These are phyloP conservation scores for Condylostylus longicornis DNA, from an alignment of 1,140 invertebrate genomes.

Conservation along the genomic window DNA sequence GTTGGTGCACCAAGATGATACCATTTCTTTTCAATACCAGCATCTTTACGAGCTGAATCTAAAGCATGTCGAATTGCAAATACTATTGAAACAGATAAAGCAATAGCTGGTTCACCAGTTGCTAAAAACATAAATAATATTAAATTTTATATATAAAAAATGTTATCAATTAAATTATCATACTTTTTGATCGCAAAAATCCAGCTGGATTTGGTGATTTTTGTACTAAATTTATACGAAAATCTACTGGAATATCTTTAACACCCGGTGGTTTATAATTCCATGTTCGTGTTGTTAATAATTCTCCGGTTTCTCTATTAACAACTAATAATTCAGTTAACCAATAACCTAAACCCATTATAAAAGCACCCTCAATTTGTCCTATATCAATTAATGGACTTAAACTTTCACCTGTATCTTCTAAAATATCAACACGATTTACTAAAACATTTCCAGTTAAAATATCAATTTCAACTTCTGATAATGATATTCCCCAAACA, in stretches of 20 bases:
- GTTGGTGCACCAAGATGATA: conserved; percentile 34
- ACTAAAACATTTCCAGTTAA: conserved; percentile 51
- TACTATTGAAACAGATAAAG: conserved; percentile 45
- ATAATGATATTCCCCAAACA: conserved; percentile 41
- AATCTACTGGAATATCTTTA: conserved; percentile 70
- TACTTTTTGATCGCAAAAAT: conserved; percentile 68
- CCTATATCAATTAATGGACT: conserved; percentile 69
- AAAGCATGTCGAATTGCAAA: conserved; percentile 60
- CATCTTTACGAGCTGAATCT: conserved; percentile 44
- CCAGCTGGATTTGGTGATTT: conserved; percentile 54
- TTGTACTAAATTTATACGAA: conserved; percentile 56
- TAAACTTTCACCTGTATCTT: conserved; percentile 56
- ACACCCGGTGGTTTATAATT: conserved; percentile 66
- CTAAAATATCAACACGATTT: conserved; percentile 50
- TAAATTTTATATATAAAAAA: conserved; percentile 7
- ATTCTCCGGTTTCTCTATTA: conserved; percentile 45
- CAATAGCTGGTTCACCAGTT: conserved; percentile 64
- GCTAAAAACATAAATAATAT: conserved; percentile 34
- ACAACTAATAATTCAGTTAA: conserved; percentile 53
- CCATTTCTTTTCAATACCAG: conserved; percentile 35
- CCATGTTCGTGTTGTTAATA: conserved; percentile 61
- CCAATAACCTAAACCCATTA: conserved; percentile 74
- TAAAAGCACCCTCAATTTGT: conserved; percentile 60
- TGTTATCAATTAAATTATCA: neutral
- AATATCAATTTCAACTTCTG: conserved; percentile 59